A percentile compares a stretch with the other conserved stretches of the same genome.
These are phyloP conservation scores for Eugnorisma glareosa DNA, from an alignment of 2,888 invertebrate genomes.

Conservation along the genomic window DNA sequence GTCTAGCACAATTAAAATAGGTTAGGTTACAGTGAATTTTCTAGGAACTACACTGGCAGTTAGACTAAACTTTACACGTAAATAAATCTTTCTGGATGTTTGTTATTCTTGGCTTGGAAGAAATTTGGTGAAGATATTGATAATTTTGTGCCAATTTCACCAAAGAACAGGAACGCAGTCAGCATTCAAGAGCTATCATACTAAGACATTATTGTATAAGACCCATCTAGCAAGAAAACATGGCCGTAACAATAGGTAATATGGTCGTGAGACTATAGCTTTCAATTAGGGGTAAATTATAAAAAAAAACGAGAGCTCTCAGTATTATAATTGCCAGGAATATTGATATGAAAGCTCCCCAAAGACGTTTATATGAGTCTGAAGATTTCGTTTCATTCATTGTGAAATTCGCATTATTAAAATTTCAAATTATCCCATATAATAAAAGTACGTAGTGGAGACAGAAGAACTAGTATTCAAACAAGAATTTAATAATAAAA, in stretches of 20 bases:
- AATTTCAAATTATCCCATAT: not conserved
- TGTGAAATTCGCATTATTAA: not conserved
- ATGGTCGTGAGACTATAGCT: too few relatives aligned
- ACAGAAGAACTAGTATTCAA: not conserved
- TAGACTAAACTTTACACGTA: not conserved
- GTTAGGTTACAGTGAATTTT: conserved; percentile 34
- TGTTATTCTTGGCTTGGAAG: not conserved
- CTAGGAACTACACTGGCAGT: conserved; percentile 14
- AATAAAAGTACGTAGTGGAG: not conserved
- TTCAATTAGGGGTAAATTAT: too few relatives aligned
- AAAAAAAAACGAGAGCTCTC: not conserved
- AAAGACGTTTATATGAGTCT: not conserved
- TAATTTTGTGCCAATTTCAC: not conserved
- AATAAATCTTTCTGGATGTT: conserved; percentile 6
- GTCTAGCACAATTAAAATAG: conserved; percentile 40
- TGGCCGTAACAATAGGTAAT: too few relatives aligned
- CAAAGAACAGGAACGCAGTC: not conserved
- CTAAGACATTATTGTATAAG: too few relatives aligned
- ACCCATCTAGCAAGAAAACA: too few relatives aligned
- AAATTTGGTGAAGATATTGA: not conserved
- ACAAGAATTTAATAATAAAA: conserved; percentile 5
- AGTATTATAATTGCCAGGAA: not conserved
- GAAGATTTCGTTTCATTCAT: not conserved
- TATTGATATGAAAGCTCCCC: not conserved
- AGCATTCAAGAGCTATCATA: not conserved